Base-by-base conservation (phyloP, 2,797 vertebrate genomes). In the Dromococcyx pavoninus region DNA sequence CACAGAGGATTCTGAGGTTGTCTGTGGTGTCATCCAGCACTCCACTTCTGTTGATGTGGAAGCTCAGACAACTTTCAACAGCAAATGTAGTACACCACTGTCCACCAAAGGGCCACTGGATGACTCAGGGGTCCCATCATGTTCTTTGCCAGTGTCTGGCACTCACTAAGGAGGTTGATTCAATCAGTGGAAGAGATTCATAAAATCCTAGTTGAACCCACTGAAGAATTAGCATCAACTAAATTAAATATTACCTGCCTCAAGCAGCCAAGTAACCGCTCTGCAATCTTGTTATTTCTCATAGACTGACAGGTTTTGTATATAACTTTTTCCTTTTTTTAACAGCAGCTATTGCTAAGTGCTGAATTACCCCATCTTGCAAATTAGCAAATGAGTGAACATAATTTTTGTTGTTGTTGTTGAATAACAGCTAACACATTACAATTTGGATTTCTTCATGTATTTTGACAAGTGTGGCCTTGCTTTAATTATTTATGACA, bases 401-500 rank as follows among this genome's bases (percentile, higher is more conserved):
- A 35, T 25, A 6, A 30, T 43, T 60, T 86, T 74, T n/a, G 54
- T 77, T 74, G 23, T 32, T 89, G 35, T 35, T 83, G 37, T 60
- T 91, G 73, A 93, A 43, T 80, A 88, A 83, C 39, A n/a, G 44
- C 65, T 89, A 93, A 76, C 62, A 88, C n/a, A 54, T 75, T 81
- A 84, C 32, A 80, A 91, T 65, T 92, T 3, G 4, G 61, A 82
- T 73, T 92, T 89, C 64, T 50, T 89, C 54, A 80, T 13, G 8
- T 24, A 83, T 91, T 94, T 91, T 77, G 81, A 89, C 89, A 94
- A 91, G 75, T 22, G 33, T 33, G 23, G 77, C 58, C 46, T 75
- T 72, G 37, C 44, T 91, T 93, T 74, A 88, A 86, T 91, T 87
- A 89, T 85, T 64, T 65, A 86, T 39, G 57, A 86, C 74, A 80